Percentiles rank a stretch among this genome's conserved stretches.
Conservation (phyloP, 2,797 vertebrate genomes). For the Psittacula derbiana region DNA sequence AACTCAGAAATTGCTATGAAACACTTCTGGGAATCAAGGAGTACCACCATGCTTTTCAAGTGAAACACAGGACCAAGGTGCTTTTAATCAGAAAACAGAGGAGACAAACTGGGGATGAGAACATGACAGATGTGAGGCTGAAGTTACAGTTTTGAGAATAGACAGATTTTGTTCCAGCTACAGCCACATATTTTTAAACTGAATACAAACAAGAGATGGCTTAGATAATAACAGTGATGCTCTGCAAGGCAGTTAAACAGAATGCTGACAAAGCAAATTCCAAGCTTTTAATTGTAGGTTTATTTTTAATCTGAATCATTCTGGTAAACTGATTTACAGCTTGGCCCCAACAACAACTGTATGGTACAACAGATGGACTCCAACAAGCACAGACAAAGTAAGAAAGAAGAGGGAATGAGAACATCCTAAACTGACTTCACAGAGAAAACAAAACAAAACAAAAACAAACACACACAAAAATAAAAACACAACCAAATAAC, state of each 20-base stretch:
- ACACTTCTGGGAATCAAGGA: not conserved
- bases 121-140: not conserved
- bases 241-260: conserved; percentile 13
- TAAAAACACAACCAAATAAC: not conserved
- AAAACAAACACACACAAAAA: not conserved
- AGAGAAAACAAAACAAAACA: not conserved
- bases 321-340: conserved; percentile 27
- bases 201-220: not conserved
- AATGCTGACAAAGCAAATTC: conserved; percentile 31
- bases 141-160: not conserved
- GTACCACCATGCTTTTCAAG: not conserved
- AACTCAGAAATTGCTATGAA: not conserved
- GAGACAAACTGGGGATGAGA: not conserved
- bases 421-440: not conserved
- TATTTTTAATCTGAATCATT: conserved; percentile 38
- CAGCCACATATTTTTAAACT: not conserved
- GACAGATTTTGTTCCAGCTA: conserved; percentile 4
- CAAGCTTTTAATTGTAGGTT: conserved; percentile 21
- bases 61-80: not conserved
- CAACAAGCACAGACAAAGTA: not conserved
- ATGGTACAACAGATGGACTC: not conserved
- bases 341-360: not conserved
- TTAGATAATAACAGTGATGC: conserved; percentile 26
- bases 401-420: not conserved
- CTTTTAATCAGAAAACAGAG: not conserved